Evolutionary conservation across 2,888 invertebrate genomes (phyloP).

Genomic region (Anoplius nigerrimus): DNA sequence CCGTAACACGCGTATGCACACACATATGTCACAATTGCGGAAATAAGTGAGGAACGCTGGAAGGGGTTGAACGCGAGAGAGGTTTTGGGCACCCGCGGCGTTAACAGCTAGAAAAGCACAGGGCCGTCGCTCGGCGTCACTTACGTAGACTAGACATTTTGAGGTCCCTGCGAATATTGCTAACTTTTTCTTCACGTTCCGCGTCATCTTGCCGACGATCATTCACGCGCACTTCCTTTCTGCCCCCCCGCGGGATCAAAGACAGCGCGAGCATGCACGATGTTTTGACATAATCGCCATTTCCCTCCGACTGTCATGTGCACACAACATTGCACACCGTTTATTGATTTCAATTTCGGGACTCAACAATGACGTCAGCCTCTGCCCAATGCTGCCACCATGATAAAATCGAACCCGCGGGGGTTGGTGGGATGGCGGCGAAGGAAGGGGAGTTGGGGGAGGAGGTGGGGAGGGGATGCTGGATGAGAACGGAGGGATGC

Average conservation of each 20-base stretch:
- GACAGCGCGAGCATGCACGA: slow-evolving; percentile 53
- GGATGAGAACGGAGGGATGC: no score
- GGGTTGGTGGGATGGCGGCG: background rate
- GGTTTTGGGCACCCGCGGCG: no score
- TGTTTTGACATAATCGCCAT: slow-evolving; percentile 71
- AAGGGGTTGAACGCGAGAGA: no score
- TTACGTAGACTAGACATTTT: slow-evolving; percentile 70
- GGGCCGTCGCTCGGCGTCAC: slow-evolving; percentile 40
- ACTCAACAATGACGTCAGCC: slow-evolving; percentile 66
- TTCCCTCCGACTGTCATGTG: slow-evolving; percentile 62
- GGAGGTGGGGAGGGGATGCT: no score
- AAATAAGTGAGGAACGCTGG: background rate
- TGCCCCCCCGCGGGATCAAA: slow-evolving; percentile 49
- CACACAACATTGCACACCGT: slow-evolving; percentile 62
- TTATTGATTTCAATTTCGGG: slow-evolving; percentile 73
- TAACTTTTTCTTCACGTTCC: slow-evolving; percentile 66
- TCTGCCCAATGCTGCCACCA: slow-evolving; percentile 31
- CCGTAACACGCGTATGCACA: no score
- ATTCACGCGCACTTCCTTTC: slow-evolving; percentile 12
- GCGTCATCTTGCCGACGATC: slow-evolving; percentile 57
- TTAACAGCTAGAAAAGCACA: no score
- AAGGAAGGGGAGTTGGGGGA: background rate
- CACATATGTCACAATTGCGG: background rate
- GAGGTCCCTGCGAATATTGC: slow-evolving; percentile 71
- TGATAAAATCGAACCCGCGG: background rate